Conservation (phyloP, 2,797 vertebrate species). For the Poeciliopsis infans region DNA sequence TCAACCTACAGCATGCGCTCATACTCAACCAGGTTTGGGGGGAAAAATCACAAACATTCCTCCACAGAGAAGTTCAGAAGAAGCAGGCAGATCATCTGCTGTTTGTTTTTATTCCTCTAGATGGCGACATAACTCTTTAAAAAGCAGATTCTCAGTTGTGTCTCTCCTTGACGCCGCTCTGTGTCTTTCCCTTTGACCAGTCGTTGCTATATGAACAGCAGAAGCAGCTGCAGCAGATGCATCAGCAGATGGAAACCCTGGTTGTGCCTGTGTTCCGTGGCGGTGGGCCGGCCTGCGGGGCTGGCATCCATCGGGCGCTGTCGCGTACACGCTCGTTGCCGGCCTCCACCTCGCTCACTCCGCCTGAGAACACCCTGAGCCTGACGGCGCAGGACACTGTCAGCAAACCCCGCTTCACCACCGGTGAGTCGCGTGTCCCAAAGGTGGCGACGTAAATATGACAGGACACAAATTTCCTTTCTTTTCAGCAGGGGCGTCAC, state of each 20-base stretch:
- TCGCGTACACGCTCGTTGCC: constrained; percentile 93
- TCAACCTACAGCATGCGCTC: constrained; percentile 81
- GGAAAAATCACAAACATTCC: neutral
- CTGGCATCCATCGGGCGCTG: constrained; percentile 84
- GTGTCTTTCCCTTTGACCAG: constrained; percentile 57
- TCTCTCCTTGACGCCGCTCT: neutral
- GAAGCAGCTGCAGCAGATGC: constrained; percentile 88
- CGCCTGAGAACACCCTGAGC: constrained; percentile 80
- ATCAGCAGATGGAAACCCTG: constrained; percentile 84
- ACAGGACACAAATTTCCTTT: neutral
- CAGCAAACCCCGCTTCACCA: constrained; percentile 79
- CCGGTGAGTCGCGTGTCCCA: constrained; percentile 41
- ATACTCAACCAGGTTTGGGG: constrained; percentile 80
- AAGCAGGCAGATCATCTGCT: constrained; percentile 1
- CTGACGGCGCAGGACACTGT: constrained; percentile 85
- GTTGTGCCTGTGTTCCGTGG: constrained; percentile 80
- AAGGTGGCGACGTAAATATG: neutral
- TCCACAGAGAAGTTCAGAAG: neutral
- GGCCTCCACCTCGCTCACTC: constrained; percentile 87
- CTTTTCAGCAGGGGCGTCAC: neutral
- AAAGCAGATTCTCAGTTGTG: neutral
- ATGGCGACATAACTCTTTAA: constrained; percentile 48
- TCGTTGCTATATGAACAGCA: constrained; percentile 91
- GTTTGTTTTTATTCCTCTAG: constrained; percentile 54
- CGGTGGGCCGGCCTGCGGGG: constrained; percentile 23